Evolutionary conservation across 2,888 invertebrate species (phyloP), one percentile per base, ranked within the genome.

Genomic region (Boloria selene): DNA sequence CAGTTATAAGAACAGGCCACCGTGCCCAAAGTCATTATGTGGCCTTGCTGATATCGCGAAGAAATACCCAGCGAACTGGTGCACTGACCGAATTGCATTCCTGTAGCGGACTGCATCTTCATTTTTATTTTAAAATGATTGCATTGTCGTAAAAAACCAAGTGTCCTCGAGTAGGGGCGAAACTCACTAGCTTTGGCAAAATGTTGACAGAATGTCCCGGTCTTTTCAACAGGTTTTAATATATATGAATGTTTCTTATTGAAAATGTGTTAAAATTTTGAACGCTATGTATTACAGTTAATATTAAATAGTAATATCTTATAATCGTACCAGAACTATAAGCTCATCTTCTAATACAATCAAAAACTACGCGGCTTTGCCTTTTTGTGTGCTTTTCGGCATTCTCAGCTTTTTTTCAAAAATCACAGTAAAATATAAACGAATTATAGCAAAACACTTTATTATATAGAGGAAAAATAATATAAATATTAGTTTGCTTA

Each of bases 41-140:
- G 86, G 87, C 88, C 90, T 88, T 88, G 88, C 74, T 79, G 86
- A 87, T 90, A 90, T 89, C 89, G 88, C 82, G 75, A 84, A 83
- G 84, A 84, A 87, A 85, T 59, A 59, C 47, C n/a, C 59, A 50
- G 86, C 83, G 56, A 45, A 83, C 68, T 75, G 74, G 70, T 68
- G 68, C 70, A 71, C 65, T 70, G 71, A 71, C 64, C 69, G 67
- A 64, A 67, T 55, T 63, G 63, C 62, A 65, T 69, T 69, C 69
- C 58, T 52, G 59, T 56, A 61, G 61, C 69, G 63, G 64, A 61
- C 59, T n/a, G 68, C 62, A 31, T 68, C 68, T 65, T 68, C 68
- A 52, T 65, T 58, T 66, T 61, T 45, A 45, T 56, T 56, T 56
- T 10, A 62, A 66, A 59, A 49, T 59, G 17, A 59, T 59, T 22